Evolutionary conservation across 1,140 invertebrate species (phyloP), one percentile per base, ranked within the genome.

Genomic region (Eciton burchellii): DNA sequence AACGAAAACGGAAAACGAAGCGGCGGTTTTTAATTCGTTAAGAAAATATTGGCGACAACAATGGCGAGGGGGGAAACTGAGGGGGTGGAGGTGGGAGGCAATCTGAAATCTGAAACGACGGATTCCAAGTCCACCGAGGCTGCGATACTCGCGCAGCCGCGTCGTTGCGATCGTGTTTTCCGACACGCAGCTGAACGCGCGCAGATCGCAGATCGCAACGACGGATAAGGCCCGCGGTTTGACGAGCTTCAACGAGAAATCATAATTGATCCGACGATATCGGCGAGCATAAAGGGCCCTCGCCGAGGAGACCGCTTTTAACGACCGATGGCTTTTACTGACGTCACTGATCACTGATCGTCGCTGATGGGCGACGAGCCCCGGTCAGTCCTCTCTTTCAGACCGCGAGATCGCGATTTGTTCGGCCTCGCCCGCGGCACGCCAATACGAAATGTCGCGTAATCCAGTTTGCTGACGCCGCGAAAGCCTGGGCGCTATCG

Each of bases 181-280:
- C 56, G 21, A 21, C 71, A 29, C 29, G 21, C 79, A 9, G 4
- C 24, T 52, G 26, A 14, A 56, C 4, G 24, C 47, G 54, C 59
- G 73, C 49, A 43, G n/a, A 11, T 41, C 5, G 49, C 43, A 73
- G 65, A 85, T 83, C 72, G n/a, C 11, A 35, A 29, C 45, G 35
- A 24, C 49, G 52, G 65, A 56, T 68, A 63, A 79, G 26, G 21
- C 52, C 52, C 3, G 16, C 68, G 12, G 49, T 9, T 29, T 66
- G 72, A 49, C 19, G 59, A 68, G 43, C 2, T 83, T 83, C 73
- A 52, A 68, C 43, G 62, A n/a, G n/a, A 83, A 66, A 83, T 83
- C 19, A 52, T 60, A 77, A 59, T 65, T 41, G 73, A 79, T 77
- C 54, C 62, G 35, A 3, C 59, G 21, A 56, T 77, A 83, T 77